phyloP scores from a whole-genome alignment of 2,113 vertebrate species.

The Halichoeres trimaculatus region DNA sequence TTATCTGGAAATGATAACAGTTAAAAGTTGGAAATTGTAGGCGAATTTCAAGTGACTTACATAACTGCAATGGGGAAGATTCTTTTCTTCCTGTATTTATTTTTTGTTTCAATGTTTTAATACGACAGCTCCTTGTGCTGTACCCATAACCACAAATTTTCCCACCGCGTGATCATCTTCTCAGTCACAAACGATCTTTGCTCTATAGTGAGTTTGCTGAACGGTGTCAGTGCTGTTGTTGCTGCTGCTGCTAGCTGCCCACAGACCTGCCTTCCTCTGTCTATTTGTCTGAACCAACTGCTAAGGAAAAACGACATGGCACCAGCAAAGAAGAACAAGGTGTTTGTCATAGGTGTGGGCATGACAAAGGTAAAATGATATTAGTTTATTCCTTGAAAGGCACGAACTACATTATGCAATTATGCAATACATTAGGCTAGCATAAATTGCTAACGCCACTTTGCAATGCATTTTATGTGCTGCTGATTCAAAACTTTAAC shows the following conservation, averaged over 20 bases:
- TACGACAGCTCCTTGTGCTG: too few relatives aligned
- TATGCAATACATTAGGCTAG: conserved; percentile 3
- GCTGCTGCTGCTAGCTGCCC: neutral
- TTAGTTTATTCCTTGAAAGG: neutral
- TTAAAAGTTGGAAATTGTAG: too few relatives aligned
- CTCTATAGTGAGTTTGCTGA: rapidly evolving
- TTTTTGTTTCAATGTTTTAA: too few relatives aligned
- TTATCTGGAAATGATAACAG: too few relatives aligned
- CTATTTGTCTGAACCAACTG: neutral
- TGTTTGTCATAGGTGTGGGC: conserved; percentile 95
- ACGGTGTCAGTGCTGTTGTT: too few relatives aligned
- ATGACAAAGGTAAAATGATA: conserved; percentile 94
- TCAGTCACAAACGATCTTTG: conserved; percentile 21
- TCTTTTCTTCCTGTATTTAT: too few relatives aligned
- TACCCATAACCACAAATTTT: too few relatives aligned
- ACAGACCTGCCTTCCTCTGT: neutral
- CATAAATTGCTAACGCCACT: conserved; percentile 8
- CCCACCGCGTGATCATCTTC: neutral
- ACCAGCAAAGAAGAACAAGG: conserved; percentile 72
- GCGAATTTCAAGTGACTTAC: too few relatives aligned
- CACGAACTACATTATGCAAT: neutral
- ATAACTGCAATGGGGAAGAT: too few relatives aligned
- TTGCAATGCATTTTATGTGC: neutral
- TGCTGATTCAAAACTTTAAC: neutral
- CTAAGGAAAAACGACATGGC: conserved; percentile 65